Evolutionary conservation across 2,888 invertebrate genomes (phyloP), one percentile per base, ranked within the genome.

Genomic region (Philonicus albiceps): DNA sequence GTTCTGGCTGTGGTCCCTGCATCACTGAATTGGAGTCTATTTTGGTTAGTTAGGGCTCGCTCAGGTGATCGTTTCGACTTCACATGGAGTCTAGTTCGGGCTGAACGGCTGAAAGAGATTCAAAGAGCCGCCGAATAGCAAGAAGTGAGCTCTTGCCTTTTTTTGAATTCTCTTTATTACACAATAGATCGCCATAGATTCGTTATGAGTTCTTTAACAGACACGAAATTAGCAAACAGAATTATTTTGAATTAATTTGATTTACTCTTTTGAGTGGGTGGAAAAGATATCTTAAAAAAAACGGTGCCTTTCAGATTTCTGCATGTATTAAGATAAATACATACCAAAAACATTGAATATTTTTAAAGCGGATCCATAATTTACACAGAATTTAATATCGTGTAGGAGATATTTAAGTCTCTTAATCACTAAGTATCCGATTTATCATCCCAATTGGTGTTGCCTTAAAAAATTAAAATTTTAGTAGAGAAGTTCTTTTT

Each of bases 401-500:
- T 2, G 87, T 86, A 90, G 40, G 89, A 94, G 94, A 89, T 93
- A 87, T 81, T 92, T 86, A 90, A 92, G 89, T 90, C 93, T 72
- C 80, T 91, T 0, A 90, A 31, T 31, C 31, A 31, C n/a, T n/a
- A n/a, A n/a, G n/a, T n/a, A n/a, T n/a, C 5, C 31, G 31, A 31
- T 31, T 31, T 5, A 3, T n/a, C n/a, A n/a, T n/a, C n/a, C n/a
- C n/a, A n/a, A n/a, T n/a, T n/a, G n/a, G n/a, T n/a, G n/a, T n/a
- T n/a, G n/a, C n/a, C n/a, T n/a, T n/a, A n/a, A n/a, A n/a, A n/a
- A n/a, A n/a, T n/a, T n/a, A n/a, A n/a, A n/a, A n/a, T n/a, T n/a
- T n/a, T n/a, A n/a, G n/a, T n/a, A n/a, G n/a, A n/a, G n/a, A n/a
- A n/a, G n/a, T n/a, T n/a, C n/a, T n/a, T n/a, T n/a, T n/a, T n/a